phyloP scores from a whole-genome alignment of 1,140 invertebrate species.

The Aphidius ervi region DNA sequence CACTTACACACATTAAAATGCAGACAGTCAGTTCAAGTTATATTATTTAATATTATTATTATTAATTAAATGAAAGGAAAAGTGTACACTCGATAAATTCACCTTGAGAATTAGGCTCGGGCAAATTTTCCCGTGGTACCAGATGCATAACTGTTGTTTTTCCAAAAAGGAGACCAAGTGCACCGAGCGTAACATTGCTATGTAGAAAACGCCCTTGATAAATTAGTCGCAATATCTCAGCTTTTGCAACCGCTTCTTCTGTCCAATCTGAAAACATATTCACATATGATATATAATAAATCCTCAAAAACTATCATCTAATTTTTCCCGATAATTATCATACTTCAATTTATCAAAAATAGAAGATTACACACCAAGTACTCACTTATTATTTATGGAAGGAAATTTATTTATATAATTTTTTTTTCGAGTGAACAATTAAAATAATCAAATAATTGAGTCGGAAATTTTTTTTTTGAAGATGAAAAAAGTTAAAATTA shows the following conservation, averaged over 20 bases:
- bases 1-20: too few relatives aligned
- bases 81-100: slow-evolving; percentile 22
- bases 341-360: neutral
- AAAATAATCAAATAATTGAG: too few relatives aligned
- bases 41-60: too few relatives aligned
- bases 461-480: too few relatives aligned
- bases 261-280: slow-evolving; percentile 79
- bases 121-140: slow-evolving; percentile 96
- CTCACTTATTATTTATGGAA: too few relatives aligned
- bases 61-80: too few relatives aligned
- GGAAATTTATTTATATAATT: too few relatives aligned
- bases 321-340: neutral
- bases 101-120: slow-evolving; percentile 98
- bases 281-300: slow-evolving; percentile 27
- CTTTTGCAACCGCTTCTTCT: slow-evolving; percentile 89
- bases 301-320: slow-evolving; percentile 3
- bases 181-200: slow-evolving; percentile 97
- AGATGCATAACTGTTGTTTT: slow-evolving; percentile 99
- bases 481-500: too few relatives aligned
- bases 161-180: slow-evolving; percentile 90
- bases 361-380: too few relatives aligned
- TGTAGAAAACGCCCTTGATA: slow-evolving; percentile 99
- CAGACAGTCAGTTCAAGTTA: too few relatives aligned
- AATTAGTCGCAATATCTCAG: slow-evolving; percentile 96
- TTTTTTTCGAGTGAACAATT: too few relatives aligned